These are phyloP conservation scores for Morpho helenor DNA, from an alignment of 2,888 invertebrate species.

Conservation along the genomic window DNA sequence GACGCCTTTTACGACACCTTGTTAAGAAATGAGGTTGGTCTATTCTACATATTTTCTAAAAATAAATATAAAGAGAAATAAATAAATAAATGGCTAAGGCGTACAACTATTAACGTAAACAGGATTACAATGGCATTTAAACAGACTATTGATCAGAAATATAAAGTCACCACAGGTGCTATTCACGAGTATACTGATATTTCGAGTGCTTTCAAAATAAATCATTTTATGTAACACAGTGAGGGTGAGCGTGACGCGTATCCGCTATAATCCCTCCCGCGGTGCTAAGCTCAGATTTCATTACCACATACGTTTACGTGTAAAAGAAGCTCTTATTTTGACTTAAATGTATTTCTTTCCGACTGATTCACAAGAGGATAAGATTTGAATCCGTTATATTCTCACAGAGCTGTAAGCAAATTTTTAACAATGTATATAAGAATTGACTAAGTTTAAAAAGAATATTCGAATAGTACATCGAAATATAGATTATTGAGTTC, in stretches of 20 bases:
- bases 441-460: conserved; percentile 2
- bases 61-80: no score
- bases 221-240: conserved; percentile 45
- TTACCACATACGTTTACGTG: conserved; percentile 39
- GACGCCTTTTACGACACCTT: no score
- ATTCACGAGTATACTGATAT: conserved; percentile 38
- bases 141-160: conserved; percentile 34
- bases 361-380: conserved; percentile 10
- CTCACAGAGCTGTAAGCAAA: no score
- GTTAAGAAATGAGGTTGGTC: no score
- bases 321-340: conserved; percentile 7
- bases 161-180: conserved; percentile 35
- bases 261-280: conserved; percentile 34
- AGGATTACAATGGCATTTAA: conserved; percentile 23
- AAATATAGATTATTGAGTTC: no score
- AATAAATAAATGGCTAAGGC: not conserved
- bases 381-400: conserved; percentile 2
- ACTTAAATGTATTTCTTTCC: conserved; percentile 8
- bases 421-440: no score
- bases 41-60: no score
- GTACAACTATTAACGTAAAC: conserved; percentile 1
- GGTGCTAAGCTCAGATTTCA: conserved; percentile 43
- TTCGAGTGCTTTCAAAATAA: conserved; percentile 44
- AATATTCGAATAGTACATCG: no score
- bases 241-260: conserved; percentile 42